These are phyloP conservation scores for Elephantulus edwardii DNA, from an alignment of 2,113 vertebrate species.

Conservation along the genomic window DNA sequence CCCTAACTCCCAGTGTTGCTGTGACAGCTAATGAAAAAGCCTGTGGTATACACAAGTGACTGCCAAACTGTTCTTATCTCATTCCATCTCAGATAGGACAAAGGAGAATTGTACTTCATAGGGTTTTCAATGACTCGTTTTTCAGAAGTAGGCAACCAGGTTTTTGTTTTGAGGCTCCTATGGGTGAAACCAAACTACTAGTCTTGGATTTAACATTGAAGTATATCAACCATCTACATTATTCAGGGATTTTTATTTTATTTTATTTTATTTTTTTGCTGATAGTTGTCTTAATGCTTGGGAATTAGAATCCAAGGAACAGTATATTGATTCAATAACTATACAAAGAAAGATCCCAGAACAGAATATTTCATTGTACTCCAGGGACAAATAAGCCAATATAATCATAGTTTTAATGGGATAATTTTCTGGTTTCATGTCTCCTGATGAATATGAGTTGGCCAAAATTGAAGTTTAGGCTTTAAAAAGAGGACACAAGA, in stretches of 20 bases:
- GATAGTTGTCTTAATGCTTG: not conserved
- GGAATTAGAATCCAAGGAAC: constrained; percentile 15
- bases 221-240: no score
- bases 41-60: not conserved
- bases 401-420: not conserved
- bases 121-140: no score
- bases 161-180: no score
- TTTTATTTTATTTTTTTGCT: no score
- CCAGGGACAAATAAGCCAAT: constrained; percentile 23
- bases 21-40: not conserved
- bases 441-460: not conserved
- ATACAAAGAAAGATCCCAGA: not conserved
- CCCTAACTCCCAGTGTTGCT: not conserved
- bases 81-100: no score
- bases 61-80: no score
- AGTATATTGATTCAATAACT: not conserved
- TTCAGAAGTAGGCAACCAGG: no score
- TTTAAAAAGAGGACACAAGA: not conserved
- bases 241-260: no score
- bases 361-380: not conserved
- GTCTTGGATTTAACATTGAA: no score
- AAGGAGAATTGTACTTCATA: no score
- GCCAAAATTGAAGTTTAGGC: not conserved
- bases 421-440: not conserved
- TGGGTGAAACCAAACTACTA: no score